These are phyloP conservation scores for Acrossocheilus wenchowensis DNA, from an alignment of 2,797 vertebrate species.

Conservation along the genomic window DNA sequence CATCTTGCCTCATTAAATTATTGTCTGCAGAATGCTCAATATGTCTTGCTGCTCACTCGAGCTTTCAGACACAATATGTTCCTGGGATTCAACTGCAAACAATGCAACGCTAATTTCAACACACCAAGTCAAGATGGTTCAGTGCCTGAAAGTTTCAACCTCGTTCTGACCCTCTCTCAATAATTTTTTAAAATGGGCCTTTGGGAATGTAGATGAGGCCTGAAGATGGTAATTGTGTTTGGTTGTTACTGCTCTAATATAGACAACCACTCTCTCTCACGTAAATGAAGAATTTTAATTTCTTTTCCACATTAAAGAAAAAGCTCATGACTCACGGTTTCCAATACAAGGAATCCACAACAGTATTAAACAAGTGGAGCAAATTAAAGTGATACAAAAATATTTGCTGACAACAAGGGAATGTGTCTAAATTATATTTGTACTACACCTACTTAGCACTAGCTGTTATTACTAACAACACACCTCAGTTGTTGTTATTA, in stretches of 20 bases:
- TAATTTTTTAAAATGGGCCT: neutral
- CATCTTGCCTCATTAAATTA: constrained; percentile 71
- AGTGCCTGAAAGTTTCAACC: neutral
- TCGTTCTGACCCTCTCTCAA: neutral
- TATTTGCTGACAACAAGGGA: neutral
- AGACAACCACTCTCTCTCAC: neutral
- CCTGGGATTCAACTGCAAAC: constrained; percentile 14
- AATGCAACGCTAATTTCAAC: neutral
- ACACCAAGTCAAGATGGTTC: neutral
- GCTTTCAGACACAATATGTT: constrained; percentile 69
- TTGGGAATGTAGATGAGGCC: neutral
- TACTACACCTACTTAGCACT: neutral
- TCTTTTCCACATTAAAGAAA: neutral
- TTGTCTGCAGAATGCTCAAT: constrained; percentile 47
- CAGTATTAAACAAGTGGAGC: neutral
- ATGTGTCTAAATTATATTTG: neutral
- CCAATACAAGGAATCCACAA: neutral
- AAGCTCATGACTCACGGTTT: neutral
- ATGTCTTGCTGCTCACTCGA: constrained; percentile 56
- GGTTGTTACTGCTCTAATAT: neutral
- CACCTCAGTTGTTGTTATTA: neutral
- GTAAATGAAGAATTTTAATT: neutral
- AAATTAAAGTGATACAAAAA: constrained; percentile 2
- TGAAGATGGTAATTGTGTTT: neutral
- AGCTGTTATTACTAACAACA: neutral